phyloP scores from a whole-genome alignment of 2,113 vertebrate species.

The Sylvicapra grimmia region DNA sequence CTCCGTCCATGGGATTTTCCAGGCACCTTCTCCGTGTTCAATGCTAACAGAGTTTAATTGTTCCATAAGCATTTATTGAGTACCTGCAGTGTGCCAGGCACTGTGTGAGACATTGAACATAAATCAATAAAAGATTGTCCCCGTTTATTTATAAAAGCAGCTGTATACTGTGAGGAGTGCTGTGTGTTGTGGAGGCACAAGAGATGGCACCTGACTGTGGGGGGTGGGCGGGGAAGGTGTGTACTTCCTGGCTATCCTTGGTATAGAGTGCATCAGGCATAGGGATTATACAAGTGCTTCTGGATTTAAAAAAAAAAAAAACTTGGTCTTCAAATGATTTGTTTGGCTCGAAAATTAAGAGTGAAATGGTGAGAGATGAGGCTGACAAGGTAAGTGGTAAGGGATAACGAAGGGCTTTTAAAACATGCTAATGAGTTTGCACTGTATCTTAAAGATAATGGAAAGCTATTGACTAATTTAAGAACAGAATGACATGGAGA shows the following conservation, averaged over 20 bases:
- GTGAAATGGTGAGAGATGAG: neutral
- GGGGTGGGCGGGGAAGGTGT: rapidly evolving
- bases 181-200: neutral
- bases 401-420: neutral
- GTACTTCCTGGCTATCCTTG: neutral
- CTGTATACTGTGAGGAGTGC: neutral
- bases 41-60: neutral
- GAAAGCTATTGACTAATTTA: neutral
- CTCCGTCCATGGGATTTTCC: too few species aligned
- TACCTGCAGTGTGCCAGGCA: neutral
- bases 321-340: neutral
- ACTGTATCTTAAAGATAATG: neutral
- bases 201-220: neutral
- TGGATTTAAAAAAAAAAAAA: slow-evolving; percentile 9
- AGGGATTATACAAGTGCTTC: neutral
- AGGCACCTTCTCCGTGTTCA: too few species aligned
- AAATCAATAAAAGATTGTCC: neutral
- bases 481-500: neutral
- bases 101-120: neutral
- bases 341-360: slow-evolving; percentile 23
- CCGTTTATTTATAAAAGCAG: neutral
- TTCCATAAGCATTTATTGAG: neutral
- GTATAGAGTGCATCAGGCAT: neutral
- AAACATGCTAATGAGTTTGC: neutral
- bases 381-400: neutral